These are phyloP conservation scores for Eurypyga helias DNA, from an alignment of 2,113 vertebrate genomes.

Conservation along the genomic window DNA sequence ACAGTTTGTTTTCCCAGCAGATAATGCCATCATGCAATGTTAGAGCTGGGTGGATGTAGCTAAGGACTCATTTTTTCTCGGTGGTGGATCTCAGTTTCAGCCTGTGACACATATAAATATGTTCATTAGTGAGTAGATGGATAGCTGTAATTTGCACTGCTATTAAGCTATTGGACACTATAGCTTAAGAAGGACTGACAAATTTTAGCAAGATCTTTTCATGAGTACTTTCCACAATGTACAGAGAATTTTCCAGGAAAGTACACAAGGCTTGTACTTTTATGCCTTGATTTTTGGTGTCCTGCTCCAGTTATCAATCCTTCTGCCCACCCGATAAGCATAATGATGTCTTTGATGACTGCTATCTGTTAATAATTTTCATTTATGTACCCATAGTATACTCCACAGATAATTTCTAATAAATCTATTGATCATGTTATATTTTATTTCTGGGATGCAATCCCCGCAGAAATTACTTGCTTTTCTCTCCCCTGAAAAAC, in stretches of 20 bases:
- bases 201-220: background rate
- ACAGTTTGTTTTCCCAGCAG: background rate
- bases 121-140: background rate
- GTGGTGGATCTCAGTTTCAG: background rate
- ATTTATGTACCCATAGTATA: background rate
- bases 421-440: background rate
- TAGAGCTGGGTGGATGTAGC: background rate
- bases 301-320: background rate
- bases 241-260: background rate
- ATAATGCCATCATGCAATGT: background rate
- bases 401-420: background rate
- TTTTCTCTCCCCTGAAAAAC: background rate
- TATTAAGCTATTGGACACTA: background rate
- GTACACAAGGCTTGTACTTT: background rate
- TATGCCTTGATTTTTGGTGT: background rate
- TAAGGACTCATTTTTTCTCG: background rate
- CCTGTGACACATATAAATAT: background rate
- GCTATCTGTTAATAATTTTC: background rate
- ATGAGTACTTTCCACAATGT: background rate
- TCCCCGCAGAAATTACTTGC: background rate
- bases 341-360: background rate
- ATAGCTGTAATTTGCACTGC: background rate
- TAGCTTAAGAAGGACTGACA: background rate
- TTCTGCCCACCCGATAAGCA: background rate
- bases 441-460: background rate